These are phyloP conservation scores for Diplogasteroides magnus DNA, from an alignment of 1,140 invertebrate species.

Conservation along the genomic window DNA sequence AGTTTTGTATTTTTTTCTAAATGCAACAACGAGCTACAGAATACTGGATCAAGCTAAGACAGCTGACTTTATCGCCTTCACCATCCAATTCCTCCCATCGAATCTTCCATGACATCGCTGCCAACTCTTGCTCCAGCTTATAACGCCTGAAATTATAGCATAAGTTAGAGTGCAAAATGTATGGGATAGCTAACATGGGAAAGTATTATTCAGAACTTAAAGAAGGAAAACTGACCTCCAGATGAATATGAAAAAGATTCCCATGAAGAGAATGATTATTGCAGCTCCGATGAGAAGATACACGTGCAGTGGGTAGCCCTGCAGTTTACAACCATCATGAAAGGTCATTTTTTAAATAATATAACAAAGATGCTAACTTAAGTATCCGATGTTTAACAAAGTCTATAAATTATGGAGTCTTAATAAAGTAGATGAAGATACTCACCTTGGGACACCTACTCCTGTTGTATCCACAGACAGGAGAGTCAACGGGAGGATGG, in stretches of 20 bases:
- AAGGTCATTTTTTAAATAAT: not conserved
- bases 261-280: slow-evolving; percentile 70
- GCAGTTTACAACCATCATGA: slow-evolving; percentile 1
- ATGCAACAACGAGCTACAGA: not conserved
- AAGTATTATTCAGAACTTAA: slow-evolving; percentile 5
- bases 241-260: slow-evolving; percentile 67
- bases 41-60: not conserved
- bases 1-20: not conserved
- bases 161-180: slow-evolving; percentile 11
- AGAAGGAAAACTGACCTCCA: slow-evolving; percentile 59
- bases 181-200: slow-evolving; percentile 3
- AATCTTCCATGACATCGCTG: slow-evolving; percentile 90
- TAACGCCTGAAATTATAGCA: slow-evolving; percentile 69
- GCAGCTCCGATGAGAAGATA: slow-evolving; percentile 78
- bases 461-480: slow-evolving; percentile 80
- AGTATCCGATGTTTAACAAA: too few species aligned
- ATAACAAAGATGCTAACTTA: too few species aligned
- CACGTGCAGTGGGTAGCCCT: slow-evolving; percentile 74
- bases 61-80: slow-evolving; percentile 32
- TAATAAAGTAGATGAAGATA: not conserved
- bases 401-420: too few species aligned
- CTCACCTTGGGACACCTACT: slow-evolving; percentile 67
- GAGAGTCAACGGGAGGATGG: slow-evolving; percentile 54
- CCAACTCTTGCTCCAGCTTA: slow-evolving; percentile 83
- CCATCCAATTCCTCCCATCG: slow-evolving; percentile 71